Evolutionary conservation across 1,140 invertebrate species (phyloP), one percentile per base, ranked within the genome.

Genomic region (Gryllus bimaculatus): DNA sequence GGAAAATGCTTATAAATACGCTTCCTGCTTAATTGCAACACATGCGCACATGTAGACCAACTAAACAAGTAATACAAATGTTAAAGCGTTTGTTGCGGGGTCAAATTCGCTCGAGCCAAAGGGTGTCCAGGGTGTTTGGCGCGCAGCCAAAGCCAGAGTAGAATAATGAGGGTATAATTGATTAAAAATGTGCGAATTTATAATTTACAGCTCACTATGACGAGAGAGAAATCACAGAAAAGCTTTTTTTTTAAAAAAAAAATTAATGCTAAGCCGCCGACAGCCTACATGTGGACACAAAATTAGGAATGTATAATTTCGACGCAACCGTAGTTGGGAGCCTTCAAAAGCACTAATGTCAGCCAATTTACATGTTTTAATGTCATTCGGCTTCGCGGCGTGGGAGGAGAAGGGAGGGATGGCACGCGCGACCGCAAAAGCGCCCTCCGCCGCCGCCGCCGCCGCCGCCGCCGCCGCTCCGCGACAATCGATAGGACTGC

Each of bases 261-360:
- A 54, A 8, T 54, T 15, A 15, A 18, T 13, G 7, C 54, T 66
- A 3, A 66, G 54, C 54, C 54, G 54, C 18, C 54, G 54, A 39
- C 26, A 1, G 26, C 26, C 26, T 39, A 39, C 54, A 66, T 66
- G 18, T 66, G 2, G 54, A 66, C 54, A 66, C 54, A 18, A 66
- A 66, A 66, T 66, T 66, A 66, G 54, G 54, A 66, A 66, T 66
- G 54, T 66, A 66, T 66, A 66, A 66, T 66, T 66, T 66, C 10
- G 18, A 66, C 54, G 54, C 54, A 66, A 66, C 7, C 54, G 54
- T 1, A 66, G 54, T 18, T 66, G 18, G 54, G 18, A 18, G 54
- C 54, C 54, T 66, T 66, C 54, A 66, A 66, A 66, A 66, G 54
- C 54, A 66, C 54, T 66, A 66, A 66, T 66, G 54, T 66, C 10